Evolutionary conservation across 2,888 invertebrate species (phyloP), one percentile per base, ranked within the genome.

Genomic region (Branchipolynoe longqiensis): DNA sequence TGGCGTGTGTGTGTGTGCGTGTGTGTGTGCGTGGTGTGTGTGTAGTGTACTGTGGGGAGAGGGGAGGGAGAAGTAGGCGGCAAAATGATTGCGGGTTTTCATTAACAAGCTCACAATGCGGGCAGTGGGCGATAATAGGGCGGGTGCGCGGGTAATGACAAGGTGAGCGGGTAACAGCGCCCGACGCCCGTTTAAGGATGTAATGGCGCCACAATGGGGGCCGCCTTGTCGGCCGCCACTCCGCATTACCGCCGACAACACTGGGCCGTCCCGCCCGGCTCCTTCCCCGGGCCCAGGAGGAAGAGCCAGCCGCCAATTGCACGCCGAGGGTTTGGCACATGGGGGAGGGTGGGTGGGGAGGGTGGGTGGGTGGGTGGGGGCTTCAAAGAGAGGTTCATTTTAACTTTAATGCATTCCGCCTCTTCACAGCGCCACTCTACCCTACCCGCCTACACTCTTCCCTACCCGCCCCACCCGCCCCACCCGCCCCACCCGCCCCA

Each of bases 81-180:
- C n/a, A 38, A 38, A 69, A 69, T 36, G 69, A 69, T 69, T 69
- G 38, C 69, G 69, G 69, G 69, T 69, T 69, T 69, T 69, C 69
- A 69, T 69, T 69, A 69, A 69, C 36, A 33, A n/a, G 1, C 69
- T 36, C 33, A 33, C 33, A 69, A 69, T 8, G 69, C 69, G 8
- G 18, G 6, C n/a, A 25, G 36, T 38, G 22, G 22, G 69, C 36
- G 69, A 69, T 69, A 69, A 69, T 69, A 38, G 6, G 36, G 22
- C 69, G n/a, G 69, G 69, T 33, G 38, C 36, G 38, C 38, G 38
- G 36, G 18, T 69, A 69, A 69, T 69, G 69, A 69, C 33, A 69
- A 69, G 69, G 69, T 69, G 69, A 33, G 38, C 36, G 38, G 33
- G 33, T 6, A 33, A 69, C 69, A 1, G 36, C 33, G 38, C 69